Evolutionary conservation across 1,140 invertebrate genomes (phyloP).

Genomic region (Coptotermes formosanus): DNA sequence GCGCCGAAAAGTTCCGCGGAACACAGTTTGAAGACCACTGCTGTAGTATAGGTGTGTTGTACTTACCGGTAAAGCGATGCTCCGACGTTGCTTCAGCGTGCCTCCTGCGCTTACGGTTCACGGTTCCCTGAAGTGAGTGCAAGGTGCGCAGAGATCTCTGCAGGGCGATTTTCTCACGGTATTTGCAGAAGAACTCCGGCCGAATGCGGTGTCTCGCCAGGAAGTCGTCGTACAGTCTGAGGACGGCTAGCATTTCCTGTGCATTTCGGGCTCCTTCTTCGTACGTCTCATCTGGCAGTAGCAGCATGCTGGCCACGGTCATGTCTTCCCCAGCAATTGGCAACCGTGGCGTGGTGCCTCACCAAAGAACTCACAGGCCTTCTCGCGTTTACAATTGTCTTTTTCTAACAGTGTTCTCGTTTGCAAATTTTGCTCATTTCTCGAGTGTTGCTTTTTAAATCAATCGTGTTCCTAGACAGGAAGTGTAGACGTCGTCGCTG

Average conservation of each 20-base stretch:
- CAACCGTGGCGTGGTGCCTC: neutral
- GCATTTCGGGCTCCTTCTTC: conserved; percentile 54
- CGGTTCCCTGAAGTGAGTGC: neutral
- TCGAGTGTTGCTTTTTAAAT: no score
- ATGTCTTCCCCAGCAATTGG: neutral
- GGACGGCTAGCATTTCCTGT: conserved; percentile 52
- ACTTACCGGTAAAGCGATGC: conserved; percentile 18
- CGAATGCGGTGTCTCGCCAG: conserved; percentile 60
- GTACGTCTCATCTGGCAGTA: conserved; percentile 66
- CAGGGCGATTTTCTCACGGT: conserved; percentile 21
- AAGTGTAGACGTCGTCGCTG: no score
- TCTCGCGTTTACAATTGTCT: no score
- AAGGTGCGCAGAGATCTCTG: conserved; percentile 24
- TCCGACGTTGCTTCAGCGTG: neutral
- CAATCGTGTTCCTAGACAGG: no score
- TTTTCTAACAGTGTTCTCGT: no score
- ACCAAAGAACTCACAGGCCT: no score
- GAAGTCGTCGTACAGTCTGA: conserved; percentile 59
- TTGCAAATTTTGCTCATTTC: no score
- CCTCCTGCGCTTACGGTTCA: neutral
- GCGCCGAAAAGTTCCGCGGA: no score
- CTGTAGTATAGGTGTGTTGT: neutral
- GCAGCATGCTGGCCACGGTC: conserved; percentile 46
- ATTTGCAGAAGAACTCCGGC: conserved; percentile 61
- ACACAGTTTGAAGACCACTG: no score